These are phyloP conservation scores for Erpornis zantholeuca DNA, from an alignment of 2,113 vertebrate genomes.

Conservation along the genomic window DNA sequence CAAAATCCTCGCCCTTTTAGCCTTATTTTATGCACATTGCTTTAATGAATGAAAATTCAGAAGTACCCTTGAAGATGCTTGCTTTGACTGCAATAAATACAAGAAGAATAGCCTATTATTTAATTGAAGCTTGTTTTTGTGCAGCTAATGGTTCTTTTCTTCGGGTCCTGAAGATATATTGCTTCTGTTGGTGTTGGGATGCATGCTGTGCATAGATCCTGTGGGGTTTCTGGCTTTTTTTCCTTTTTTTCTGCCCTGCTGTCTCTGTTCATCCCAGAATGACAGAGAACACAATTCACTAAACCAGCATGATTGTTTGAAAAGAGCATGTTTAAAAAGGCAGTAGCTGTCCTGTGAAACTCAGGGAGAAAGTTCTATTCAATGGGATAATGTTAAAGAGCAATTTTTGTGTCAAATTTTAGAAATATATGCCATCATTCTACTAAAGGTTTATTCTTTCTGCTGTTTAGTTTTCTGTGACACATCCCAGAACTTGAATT, in stretches of 20 bases:
- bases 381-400: background rate
- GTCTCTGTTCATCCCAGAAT: background rate
- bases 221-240: background rate
- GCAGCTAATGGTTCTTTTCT: background rate
- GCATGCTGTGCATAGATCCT: background rate
- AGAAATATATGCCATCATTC: background rate
- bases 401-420: background rate
- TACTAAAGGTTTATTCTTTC: background rate
- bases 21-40: background rate
- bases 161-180: background rate
- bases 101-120: background rate
- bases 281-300: background rate
- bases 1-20: background rate
- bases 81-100: background rate
- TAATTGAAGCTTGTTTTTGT: background rate
- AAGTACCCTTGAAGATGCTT: background rate
- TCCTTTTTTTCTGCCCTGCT: background rate
- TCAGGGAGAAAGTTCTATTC: background rate
- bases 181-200: background rate
- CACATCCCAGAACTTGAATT: background rate
- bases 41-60: background rate
- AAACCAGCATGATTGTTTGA: background rate
- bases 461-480: background rate
- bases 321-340: background rate
- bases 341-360: background rate